Base-by-base conservation (phyloP, 2,888 invertebrate species). In the Tromatobia lineatoria region DNA sequence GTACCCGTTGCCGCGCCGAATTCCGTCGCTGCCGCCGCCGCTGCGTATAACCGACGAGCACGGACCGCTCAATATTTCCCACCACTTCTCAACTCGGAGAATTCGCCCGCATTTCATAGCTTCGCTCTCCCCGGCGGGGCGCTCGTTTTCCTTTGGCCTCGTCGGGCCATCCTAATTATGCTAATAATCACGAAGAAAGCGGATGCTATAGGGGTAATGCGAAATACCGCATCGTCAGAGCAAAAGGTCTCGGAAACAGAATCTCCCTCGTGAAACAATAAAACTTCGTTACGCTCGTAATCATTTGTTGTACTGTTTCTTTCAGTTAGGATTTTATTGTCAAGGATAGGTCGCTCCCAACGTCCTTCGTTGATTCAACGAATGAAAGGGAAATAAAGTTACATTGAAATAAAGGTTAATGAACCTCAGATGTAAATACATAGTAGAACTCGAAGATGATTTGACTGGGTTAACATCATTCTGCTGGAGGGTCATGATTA, bases 101-200 rank as follows among this genome's bases (percentile, higher is more conserved):
- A 76, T 45, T 61, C 45, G 25, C 50, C 45, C 67, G 52, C 64
- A 74, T 80, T 81, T 70, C 78, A 78, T 73, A 64, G 66, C 38
- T 52, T 29, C 47, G 29, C 23, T 6, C 18, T 29, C 20, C 23
- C 54, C 47, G 57, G 59, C 57, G 25, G 13, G 45, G 34, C 69
- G 57, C 67, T 45, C 45, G 61, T 50, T 45, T 69, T 74, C 69
- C 80, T 75, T 61, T 80, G 79, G 59, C 66, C 52, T 57, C 38
- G 10, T 20, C 25, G 61, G 61, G n/a, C 20, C 38, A 74, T 86
- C 87, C 88, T 88, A 90, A 91, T 90, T 89, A 89, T 88, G 83
- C 80, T 87, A 88, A 89, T 90, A 89, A 90, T 88, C 87, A 84
- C 88, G 84, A 71, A 54, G 50, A 50, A 70, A 20, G 74, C 20